phyloP scores from a whole-genome alignment of 2,113 vertebrate species.

The Brevimyrus niger region DNA sequence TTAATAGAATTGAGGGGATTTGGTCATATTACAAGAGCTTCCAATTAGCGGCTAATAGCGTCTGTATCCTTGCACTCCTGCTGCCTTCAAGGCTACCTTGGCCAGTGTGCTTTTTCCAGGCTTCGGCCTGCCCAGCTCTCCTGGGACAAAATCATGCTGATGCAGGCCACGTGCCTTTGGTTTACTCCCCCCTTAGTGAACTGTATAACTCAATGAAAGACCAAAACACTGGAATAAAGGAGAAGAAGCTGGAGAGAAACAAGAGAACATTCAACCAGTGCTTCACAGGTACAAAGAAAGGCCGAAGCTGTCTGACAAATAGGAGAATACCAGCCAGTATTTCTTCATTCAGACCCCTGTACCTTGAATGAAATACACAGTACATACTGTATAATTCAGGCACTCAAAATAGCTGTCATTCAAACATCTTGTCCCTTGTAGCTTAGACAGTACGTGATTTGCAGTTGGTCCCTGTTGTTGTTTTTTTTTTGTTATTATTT shows the following conservation, averaged over 20 bases:
- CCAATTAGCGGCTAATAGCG: neutral
- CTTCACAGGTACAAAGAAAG: conserved; percentile 72
- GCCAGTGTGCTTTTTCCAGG: neutral
- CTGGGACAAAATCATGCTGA: conserved; percentile 1
- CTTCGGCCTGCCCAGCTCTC: neutral
- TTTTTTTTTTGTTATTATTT: neutral
- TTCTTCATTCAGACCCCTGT: neutral
- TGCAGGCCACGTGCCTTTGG: neutral
- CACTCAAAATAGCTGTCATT: neutral
- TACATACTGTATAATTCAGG: neutral
- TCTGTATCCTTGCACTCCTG: neutral
- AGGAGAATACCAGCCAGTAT: neutral
- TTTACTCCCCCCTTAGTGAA: conserved; percentile 54
- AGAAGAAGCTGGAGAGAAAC: conserved; percentile 82
- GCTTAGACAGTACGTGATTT: neutral
- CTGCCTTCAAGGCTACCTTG: neutral
- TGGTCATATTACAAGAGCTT: neutral
- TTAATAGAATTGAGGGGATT: neutral
- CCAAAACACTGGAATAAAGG: conserved; percentile 75
- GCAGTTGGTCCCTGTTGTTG: neutral
- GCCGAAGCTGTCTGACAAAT: neutral
- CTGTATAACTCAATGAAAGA: conserved; percentile 84
- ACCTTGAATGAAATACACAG: neutral
- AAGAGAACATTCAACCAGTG: conserved; percentile 88
- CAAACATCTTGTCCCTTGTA: neutral